Evolutionary conservation across 2,888 invertebrate genomes (phyloP), one percentile per base, ranked within the genome.

Genomic region (Polydrusus pterygomalis): DNA sequence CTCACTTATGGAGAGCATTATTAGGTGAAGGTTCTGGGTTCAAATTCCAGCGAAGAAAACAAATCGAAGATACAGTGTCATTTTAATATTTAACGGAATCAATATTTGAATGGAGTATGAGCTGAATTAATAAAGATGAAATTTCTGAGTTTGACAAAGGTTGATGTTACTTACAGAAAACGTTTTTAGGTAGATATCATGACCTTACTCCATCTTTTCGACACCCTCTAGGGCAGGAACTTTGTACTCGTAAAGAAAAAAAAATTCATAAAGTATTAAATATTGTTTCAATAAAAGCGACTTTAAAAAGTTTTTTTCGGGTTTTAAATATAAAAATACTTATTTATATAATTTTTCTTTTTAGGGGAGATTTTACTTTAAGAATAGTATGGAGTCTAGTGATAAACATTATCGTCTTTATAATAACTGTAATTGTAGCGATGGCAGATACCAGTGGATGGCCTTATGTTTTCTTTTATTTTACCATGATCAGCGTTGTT

Each of bases 331-430:
- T 40, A 2, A 30, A 30, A 6, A 30, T 7, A 30, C 13, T 3
- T 43, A 43, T 47, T 51, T 18, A 51, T 6, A 51, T 10, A 3
- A 7, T 20, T 18, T 74, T 63, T 56, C 77, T 75, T 88, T 60
- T 75, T 88, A 96, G 97, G 20, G 97, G 97, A 34, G 95, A 94
- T 87, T 89, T 98, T 74, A 95, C 96, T 3, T 92, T 92, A 5
- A 92, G 98, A 70, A 97, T 99, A 82, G 94, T 97, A 20, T 95
- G 95, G 92, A 95, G 97, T 79, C 92, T 97, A 79, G 89, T 93
- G 54, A 87, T 93, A 6, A 95, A 95, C 87, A 94, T 96, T 70
- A 78, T 94, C 20, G 89, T 97, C 80, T 96, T 98, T 87, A 93
- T 85, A 74, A 34, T 95, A 62, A 98, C 97, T 0, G 93, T 98